Conservation (phyloP, 1,140 invertebrate genomes). For the Plectrocnemia conspersa region DNA sequence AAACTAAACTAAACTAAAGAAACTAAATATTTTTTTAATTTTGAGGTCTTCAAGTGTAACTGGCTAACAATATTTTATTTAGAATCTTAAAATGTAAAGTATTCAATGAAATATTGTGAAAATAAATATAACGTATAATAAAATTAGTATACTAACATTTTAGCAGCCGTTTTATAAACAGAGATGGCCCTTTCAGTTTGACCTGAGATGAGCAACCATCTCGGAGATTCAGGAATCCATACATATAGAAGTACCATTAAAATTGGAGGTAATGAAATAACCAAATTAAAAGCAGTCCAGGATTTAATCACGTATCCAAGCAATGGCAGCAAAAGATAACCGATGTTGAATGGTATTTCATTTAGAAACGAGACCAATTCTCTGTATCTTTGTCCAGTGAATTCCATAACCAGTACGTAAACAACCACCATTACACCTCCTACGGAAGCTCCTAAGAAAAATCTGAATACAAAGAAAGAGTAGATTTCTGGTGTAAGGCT, state of each 20-base stretch:
- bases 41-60: no score
- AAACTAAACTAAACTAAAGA: no score
- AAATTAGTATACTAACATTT: no score
- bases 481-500: constrained; percentile 57
- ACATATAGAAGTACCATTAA: constrained; percentile 52
- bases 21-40: no score
- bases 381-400: constrained; percentile 53
- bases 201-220: constrained; percentile 61
- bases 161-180: no score
- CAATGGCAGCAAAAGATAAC: constrained; percentile 50
- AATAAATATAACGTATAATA: no score
- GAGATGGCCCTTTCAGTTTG: constrained; percentile 56
- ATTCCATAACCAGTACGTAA: constrained; percentile 55
- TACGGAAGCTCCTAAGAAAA: constrained; percentile 55
- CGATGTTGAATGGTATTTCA: constrained; percentile 56
- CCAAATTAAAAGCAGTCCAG: constrained; percentile 53
- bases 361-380: constrained; percentile 57
- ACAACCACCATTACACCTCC: constrained; percentile 60
- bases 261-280: constrained; percentile 51
- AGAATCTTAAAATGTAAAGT: no score
- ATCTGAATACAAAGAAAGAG: constrained; percentile 57
- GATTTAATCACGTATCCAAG: constrained; percentile 54
- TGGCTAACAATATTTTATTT: no score
- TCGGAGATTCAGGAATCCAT: constrained; percentile 63
- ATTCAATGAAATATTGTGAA: no score